phyloP scores from a whole-genome alignment of 2,113 vertebrate species.

The Crypturellus undulatus region DNA sequence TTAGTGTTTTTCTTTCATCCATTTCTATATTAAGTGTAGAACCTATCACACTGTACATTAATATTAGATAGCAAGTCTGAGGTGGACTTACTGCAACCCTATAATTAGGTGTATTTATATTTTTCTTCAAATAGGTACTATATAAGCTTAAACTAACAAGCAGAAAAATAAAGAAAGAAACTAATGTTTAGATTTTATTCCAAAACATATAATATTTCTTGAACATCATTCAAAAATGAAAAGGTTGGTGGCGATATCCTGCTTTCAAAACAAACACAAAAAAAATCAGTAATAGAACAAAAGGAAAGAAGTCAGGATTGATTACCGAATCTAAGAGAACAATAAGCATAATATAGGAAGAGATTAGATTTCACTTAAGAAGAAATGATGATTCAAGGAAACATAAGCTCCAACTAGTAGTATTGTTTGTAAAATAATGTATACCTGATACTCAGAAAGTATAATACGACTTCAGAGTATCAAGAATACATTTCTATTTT shows the following conservation, averaged over 20 bases:
- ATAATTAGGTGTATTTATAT: not conserved
- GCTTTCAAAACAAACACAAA: not conserved
- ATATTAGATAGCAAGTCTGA: not conserved
- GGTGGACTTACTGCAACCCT: not conserved
- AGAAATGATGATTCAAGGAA: not conserved
- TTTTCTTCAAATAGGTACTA: not conserved
- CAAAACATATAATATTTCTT: not conserved
- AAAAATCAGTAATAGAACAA: not conserved
- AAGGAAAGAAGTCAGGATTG: not conserved
- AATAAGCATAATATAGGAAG: not conserved
- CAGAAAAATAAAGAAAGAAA: not conserved
- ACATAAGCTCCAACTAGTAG: not conserved
- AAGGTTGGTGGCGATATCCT: not conserved
- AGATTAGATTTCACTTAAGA: not conserved
- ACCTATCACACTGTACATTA: not conserved
- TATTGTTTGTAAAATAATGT: not conserved
- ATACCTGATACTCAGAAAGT: not conserved
- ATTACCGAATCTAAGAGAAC: not conserved
- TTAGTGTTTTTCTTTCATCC: not conserved
- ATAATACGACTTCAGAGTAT: not conserved
- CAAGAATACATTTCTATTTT: not conserved
- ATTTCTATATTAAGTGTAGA: not conserved
- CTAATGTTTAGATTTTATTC: not conserved
- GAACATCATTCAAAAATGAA: not conserved
- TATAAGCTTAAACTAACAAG: not conserved